Conservation (phyloP, 1,140 invertebrate genomes). For the Lasaia peninsularis region DNA sequence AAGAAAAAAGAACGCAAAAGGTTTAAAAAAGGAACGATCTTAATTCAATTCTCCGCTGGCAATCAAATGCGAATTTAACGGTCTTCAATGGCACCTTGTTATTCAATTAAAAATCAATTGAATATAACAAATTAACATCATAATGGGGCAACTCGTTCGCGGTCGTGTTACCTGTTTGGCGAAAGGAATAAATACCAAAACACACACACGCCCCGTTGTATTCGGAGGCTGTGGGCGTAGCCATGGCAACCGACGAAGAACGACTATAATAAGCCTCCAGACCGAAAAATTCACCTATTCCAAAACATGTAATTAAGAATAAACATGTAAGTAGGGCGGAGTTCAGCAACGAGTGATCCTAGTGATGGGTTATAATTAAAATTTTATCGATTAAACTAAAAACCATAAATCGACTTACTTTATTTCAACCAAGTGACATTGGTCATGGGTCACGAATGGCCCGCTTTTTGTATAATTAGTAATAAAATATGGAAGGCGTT, state of each 20-base stretch:
- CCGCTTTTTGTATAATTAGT: too few relatives aligned
- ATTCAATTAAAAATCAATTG: constrained; percentile 22
- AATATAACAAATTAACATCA: constrained; percentile 16
- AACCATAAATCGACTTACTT: too few relatives aligned
- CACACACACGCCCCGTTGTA: constrained; percentile 25
- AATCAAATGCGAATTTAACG: neutral
- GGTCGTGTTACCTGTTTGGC: neutral
- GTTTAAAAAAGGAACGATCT: too few relatives aligned
- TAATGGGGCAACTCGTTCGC: constrained; percentile 9
- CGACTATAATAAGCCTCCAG: constrained; percentile 62
- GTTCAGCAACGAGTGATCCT: constrained; percentile 12
- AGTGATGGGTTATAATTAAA: neutral
- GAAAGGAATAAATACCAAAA: constrained; percentile 37
- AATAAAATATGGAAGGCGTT: too few relatives aligned
- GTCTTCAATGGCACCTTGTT: neutral
- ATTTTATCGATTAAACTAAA: constrained; percentile 1
- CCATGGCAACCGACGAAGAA: constrained; percentile 58
- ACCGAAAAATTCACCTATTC: constrained; percentile 58
- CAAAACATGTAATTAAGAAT: constrained; percentile 66
- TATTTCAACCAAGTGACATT: too few relatives aligned
- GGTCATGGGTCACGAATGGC: too few relatives aligned
- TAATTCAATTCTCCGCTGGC: neutral
- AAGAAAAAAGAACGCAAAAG: too few relatives aligned
- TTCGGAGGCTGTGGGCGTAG: constrained; percentile 49
- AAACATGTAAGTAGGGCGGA: constrained; percentile 37